Evolutionary conservation across 1,140 invertebrate genomes (phyloP).

Genomic region (Linepithema humile): DNA sequence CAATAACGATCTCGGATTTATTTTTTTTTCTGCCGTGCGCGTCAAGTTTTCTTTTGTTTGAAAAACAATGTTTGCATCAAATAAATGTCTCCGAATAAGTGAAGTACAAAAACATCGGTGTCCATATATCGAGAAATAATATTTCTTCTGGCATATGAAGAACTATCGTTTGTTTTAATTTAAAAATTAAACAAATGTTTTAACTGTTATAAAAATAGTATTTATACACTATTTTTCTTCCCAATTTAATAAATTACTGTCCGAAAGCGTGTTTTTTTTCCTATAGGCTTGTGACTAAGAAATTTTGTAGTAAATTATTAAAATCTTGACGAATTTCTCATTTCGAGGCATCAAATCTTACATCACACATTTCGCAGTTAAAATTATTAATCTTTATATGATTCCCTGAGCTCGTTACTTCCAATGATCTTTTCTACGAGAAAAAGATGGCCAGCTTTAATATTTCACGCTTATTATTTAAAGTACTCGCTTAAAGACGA

Average conservation of each 20-base stretch:
- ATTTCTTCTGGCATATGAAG: neutral
- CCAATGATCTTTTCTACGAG: neutral
- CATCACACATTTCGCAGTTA: neutral
- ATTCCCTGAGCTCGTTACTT: neutral
- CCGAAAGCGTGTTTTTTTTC: neutral
- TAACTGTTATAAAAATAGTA: neutral
- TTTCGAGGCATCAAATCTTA: neutral
- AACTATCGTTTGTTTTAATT: neutral
- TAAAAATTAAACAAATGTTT: neutral
- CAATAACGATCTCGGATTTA: conserved; percentile 53
- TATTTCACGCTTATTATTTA: conserved; percentile 41
- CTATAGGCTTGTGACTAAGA: neutral
- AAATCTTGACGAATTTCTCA: neutral
- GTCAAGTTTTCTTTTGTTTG: conserved; percentile 38
- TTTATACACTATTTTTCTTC: no score
- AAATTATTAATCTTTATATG: neutral
- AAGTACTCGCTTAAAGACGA: conserved; percentile 40
- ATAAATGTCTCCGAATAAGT: conserved; percentile 39
- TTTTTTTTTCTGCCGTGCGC: conserved; percentile 16
- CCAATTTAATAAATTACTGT: neutral
- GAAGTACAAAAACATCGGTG: neutral
- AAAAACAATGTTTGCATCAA: conserved; percentile 33
- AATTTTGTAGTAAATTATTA: neutral
- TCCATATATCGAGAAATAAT: neutral
- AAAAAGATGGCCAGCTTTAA: neutral